Conservation (phyloP, 1,140 invertebrate genomes). For the Hylyphantes graminicola region DNA sequence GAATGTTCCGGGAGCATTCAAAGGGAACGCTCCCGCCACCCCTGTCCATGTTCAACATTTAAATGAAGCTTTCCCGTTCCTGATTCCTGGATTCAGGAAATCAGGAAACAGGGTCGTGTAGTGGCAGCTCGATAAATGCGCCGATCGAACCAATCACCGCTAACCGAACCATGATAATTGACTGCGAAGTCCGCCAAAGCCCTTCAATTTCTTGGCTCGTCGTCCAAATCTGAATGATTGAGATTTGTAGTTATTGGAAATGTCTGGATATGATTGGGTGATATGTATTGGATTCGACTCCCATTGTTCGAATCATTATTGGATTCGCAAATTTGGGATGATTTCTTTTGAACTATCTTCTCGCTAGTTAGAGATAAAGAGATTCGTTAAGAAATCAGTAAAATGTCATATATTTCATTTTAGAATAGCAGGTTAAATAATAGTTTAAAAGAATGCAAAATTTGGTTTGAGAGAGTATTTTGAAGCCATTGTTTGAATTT, state of each 20-base stretch:
- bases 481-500: no score
- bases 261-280: not conserved
- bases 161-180: slow-evolving; percentile 33
- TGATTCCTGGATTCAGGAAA: slow-evolving; percentile 10
- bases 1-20: not conserved
- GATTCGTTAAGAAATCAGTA: no score
- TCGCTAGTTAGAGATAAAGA: no score
- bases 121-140: slow-evolving; percentile 37
- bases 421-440: no score
- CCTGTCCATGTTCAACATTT: slow-evolving; percentile 17
- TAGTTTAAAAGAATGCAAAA: no score
- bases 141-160: slow-evolving; percentile 14
- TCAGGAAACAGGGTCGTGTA: slow-evolving; percentile 16
- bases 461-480: no score
- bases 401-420: no score
- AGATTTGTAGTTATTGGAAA: slow-evolving; percentile 15
- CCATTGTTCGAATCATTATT: no score
- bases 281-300: no score
- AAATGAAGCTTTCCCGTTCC: slow-evolving; percentile 26
- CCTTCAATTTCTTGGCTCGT: slow-evolving; percentile 30
- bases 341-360: no score
- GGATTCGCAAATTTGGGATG: no score
- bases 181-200: slow-evolving; percentile 4
- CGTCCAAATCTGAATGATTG: slow-evolving; percentile 36
- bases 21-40: not conserved